These are phyloP conservation scores for Biston stratarius DNA, from an alignment of 2,888 invertebrate species.

Conservation along the genomic window DNA sequence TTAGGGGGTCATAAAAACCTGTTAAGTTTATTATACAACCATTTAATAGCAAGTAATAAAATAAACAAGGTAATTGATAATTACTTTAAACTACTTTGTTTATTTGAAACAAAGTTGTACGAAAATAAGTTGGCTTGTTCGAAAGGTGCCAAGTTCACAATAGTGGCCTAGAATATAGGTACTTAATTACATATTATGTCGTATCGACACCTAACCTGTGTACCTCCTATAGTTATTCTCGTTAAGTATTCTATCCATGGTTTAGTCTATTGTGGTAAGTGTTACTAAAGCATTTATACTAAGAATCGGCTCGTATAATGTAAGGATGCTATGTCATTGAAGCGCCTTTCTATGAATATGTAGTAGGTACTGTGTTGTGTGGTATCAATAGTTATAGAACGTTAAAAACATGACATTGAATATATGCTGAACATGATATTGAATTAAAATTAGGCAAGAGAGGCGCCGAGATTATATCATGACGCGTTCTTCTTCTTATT, in stretches of 20 bases:
- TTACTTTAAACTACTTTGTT: no score
- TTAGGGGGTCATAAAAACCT: no score
- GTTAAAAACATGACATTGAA: not conserved
- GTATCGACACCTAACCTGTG: no score
- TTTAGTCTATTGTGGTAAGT: constrained; percentile 12
- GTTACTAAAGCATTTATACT: constrained; percentile 14
- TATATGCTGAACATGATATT: not conserved
- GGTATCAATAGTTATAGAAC: not conserved
- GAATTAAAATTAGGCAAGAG: not conserved
- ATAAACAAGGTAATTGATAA: no score
- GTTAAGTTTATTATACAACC: no score
- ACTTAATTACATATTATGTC: no score
- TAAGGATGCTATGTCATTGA: constrained; percentile 32
- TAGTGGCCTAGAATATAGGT: not conserved
- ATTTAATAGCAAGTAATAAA: no score
- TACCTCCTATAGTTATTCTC: not conserved
- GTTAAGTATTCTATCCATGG: constrained; percentile 20
- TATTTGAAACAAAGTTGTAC: no score
- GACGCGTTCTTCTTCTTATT: not conserved
- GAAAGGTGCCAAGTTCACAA: constrained; percentile 1
- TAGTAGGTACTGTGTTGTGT: not conserved
- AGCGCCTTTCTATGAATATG: constrained; percentile 28
- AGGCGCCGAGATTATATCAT: not conserved
- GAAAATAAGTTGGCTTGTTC: not conserved
- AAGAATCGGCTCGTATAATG: constrained; percentile 27